These are phyloP conservation scores for Aporophyla nigra DNA, from an alignment of 2,888 invertebrate species.

Conservation along the genomic window DNA sequence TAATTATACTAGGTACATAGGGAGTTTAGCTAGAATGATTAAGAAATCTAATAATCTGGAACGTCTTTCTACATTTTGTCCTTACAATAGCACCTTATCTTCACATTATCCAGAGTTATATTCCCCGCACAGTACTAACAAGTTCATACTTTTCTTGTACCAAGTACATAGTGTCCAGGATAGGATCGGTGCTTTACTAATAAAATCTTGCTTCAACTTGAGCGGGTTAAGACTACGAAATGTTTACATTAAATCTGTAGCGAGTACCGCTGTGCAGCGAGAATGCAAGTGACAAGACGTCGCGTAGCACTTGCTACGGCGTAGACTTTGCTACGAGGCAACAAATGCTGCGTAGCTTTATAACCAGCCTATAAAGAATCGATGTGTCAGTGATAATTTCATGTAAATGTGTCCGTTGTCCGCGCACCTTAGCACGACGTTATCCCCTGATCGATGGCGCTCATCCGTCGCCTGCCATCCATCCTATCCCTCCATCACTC, in stretches of 20 bases:
- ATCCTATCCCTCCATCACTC: not conserved
- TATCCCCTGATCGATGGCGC: slow-evolving; percentile 54
- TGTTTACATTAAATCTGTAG: slow-evolving; percentile 41
- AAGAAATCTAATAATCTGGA: slow-evolving; percentile 16
- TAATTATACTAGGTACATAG: slow-evolving; percentile 7
- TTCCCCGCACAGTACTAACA: slow-evolving; percentile 14
- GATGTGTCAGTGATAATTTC: slow-evolving; percentile 33
- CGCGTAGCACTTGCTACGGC: slow-evolving; percentile 41
- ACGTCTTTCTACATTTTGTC: slow-evolving; percentile 6
- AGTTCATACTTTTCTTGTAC: slow-evolving; percentile 29
- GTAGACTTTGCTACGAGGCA: slow-evolving; percentile 32
- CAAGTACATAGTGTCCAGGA: slow-evolving; percentile 5
- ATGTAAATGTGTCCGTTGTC: slow-evolving; percentile 40
- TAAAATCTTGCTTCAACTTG: slow-evolving; percentile 29
- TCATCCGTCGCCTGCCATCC: slow-evolving; percentile 44
- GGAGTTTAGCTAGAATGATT: slow-evolving; percentile 1
- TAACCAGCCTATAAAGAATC: not conserved
- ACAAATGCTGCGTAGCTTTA: not conserved
- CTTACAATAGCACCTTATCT: slow-evolving; percentile 21
- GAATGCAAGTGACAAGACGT: slow-evolving; percentile 20
- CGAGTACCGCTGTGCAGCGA: slow-evolving; percentile 22
- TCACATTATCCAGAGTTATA: slow-evolving; percentile 15
- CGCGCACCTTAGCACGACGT: slow-evolving; percentile 45
- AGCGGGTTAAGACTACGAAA: slow-evolving; percentile 45
- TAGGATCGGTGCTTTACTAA: slow-evolving; percentile 27